Evolutionary conservation across 1,140 invertebrate species (phyloP).

Genomic region (Linepithema humile): DNA sequence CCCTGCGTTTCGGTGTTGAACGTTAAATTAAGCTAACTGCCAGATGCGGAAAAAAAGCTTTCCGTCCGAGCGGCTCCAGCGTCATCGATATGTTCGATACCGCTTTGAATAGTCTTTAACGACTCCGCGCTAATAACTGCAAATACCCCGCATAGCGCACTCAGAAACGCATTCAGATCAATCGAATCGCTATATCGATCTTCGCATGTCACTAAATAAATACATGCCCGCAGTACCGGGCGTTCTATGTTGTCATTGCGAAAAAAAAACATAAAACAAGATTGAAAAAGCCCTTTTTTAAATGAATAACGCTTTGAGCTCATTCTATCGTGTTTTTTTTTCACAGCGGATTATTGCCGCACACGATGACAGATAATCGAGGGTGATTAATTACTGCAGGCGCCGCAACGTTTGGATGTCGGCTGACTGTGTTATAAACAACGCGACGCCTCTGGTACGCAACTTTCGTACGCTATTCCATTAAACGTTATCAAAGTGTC

Average conservation of each 20-base stretch:
- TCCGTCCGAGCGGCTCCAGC: background rate
- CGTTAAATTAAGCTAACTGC: conserved; percentile 2
- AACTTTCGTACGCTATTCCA: conserved; percentile 74
- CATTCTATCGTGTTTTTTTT: background rate
- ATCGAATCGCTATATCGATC: background rate
- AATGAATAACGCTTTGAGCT: conserved; percentile 24
- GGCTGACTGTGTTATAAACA: conserved; percentile 74
- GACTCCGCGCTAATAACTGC: conserved; percentile 34
- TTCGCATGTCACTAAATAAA: conserved; percentile 20
- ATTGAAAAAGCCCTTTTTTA: conserved; percentile 4
- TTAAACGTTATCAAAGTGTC: conserved; percentile 82
- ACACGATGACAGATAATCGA: conserved; percentile 54
- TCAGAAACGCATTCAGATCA: background rate
- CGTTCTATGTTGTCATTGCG: background rate
- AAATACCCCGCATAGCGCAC: conserved; percentile 9
- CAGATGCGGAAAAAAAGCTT: background rate
- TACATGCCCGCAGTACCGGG: background rate
- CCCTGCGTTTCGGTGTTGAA: background rate
- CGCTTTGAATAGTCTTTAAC: conserved; percentile 35
- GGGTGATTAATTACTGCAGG: conserved; percentile 68
- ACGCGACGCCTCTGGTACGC: conserved; percentile 62
- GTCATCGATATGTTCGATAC: conserved; percentile 33
- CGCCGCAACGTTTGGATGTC: conserved; percentile 42
- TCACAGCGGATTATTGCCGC: background rate
- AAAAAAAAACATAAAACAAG: background rate